Evolutionary conservation across 2,888 invertebrate species (phyloP).

Genomic region (Creontiades dilutus): DNA sequence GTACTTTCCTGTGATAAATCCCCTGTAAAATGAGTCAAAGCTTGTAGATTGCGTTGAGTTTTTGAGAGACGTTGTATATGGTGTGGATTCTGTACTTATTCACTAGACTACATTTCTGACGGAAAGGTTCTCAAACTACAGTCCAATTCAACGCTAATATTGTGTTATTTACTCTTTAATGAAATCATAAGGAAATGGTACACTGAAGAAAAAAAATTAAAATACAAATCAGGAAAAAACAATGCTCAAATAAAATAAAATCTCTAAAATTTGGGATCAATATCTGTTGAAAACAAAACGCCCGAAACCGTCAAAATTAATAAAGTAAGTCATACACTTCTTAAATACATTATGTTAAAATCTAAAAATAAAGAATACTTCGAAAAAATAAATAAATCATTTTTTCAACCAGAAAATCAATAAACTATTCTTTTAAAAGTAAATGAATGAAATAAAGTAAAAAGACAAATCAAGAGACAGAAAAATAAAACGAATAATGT

Average conservation of each 20-base stretch:
- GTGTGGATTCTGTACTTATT: too few species aligned
- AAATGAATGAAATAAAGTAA: slow-evolving; percentile 53
- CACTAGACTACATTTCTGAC: not conserved
- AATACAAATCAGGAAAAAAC: slow-evolving; percentile 25
- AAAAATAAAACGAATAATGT: slow-evolving; percentile 58
- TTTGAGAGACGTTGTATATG: too few species aligned
- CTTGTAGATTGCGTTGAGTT: too few species aligned
- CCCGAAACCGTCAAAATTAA: slow-evolving; percentile 29
- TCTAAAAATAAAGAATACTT: slow-evolving; percentile 41
- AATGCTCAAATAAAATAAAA: slow-evolving; percentile 36
- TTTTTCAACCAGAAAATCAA: slow-evolving; percentile 13
- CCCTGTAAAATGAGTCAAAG: too few species aligned
- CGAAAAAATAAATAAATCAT: slow-evolving; percentile 45
- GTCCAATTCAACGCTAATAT: slow-evolving; percentile 25
- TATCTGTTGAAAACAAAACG: slow-evolving; percentile 37
- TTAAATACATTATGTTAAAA: slow-evolving; percentile 28
- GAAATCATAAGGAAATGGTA: slow-evolving; percentile 52
- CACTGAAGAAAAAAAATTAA: slow-evolving; percentile 49
- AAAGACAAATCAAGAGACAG: slow-evolving; percentile 45
- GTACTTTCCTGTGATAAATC: too few species aligned
- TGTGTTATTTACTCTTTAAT: slow-evolving; percentile 46
- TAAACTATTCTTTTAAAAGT: slow-evolving; percentile 45
- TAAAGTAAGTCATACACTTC: slow-evolving; percentile 6
- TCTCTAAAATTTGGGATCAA: not conserved
- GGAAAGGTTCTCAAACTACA: slow-evolving; percentile 12